A percentile compares a stretch with the other conserved stretches of the same genome.
Conservation (phyloP, 2,113 vertebrate genomes). For the Empidonax traillii region DNA sequence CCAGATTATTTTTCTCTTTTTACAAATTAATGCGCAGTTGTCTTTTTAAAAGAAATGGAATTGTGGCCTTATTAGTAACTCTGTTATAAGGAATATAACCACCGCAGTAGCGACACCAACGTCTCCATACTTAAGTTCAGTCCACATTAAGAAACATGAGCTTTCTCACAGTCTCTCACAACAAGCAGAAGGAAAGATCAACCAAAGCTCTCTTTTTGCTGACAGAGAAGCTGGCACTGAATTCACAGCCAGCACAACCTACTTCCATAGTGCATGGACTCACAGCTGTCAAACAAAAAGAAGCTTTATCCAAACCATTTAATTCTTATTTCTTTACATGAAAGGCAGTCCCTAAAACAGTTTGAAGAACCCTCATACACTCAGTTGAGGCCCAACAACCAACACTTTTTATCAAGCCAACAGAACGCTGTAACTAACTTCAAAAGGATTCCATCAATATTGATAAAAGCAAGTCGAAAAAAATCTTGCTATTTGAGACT, state of each 20-base stretch:
- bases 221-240: neutral
- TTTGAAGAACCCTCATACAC: neutral
- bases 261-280: neutral
- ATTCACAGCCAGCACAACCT: neutral
- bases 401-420: neutral
- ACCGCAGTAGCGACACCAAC: neutral
- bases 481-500: neutral
- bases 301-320: neutral
- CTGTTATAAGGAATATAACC: neutral
- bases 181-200: neutral
- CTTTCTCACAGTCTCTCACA: neutral
- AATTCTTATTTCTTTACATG: neutral
- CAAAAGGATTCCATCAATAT: neutral
- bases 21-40: neutral
- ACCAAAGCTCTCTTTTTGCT: neutral
- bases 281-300: neutral
- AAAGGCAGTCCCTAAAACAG: neutral
- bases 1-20: neutral
- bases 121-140: neutral
- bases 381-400: neutral
- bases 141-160: rapidly evolving
- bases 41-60: neutral
- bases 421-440: neutral
- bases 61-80: neutral
- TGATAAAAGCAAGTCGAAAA: neutral